These are phyloP conservation scores for Enteromius viviparus DNA, from an alignment of 2,797 vertebrate genomes.

Conservation along the genomic window DNA sequence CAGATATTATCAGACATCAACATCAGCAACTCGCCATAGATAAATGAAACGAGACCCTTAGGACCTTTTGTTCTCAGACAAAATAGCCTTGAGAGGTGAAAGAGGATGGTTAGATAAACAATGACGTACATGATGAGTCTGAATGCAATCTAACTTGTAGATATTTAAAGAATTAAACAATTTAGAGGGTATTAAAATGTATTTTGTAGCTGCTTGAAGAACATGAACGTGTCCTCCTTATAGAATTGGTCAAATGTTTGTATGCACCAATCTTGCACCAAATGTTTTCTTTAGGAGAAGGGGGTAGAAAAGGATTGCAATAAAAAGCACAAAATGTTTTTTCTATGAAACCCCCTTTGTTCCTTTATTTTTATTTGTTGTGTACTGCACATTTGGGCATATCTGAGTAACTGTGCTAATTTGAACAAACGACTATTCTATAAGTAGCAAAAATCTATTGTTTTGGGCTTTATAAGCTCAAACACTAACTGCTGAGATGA, in stretches of 20 bases:
- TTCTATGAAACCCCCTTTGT: not conserved
- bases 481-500: not conserved
- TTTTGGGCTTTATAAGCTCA: not conserved
- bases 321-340: no score
- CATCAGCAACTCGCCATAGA: not conserved
- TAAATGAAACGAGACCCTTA: not conserved
- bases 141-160: constrained; percentile 4
- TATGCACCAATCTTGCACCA: not conserved
- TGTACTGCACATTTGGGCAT: not conserved
- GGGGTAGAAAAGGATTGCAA: not conserved
- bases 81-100: not conserved
- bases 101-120: not conserved
- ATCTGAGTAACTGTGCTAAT: not conserved
- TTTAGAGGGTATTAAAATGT: not conserved
- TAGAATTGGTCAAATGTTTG: not conserved
- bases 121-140: not conserved
- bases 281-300: no score
- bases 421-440: not conserved
- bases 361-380: not conserved
- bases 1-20: not conserved
- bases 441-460: not conserved
- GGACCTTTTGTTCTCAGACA: not conserved
- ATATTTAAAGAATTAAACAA: not conserved
- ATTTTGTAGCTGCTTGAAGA: not conserved
- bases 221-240: not conserved